Percentiles rank a stretch among this genome's conserved stretches.
These are phyloP conservation scores for Microctonus aethiopoides DNA, from an alignment of 2,888 invertebrate species.

Conservation along the genomic window DNA sequence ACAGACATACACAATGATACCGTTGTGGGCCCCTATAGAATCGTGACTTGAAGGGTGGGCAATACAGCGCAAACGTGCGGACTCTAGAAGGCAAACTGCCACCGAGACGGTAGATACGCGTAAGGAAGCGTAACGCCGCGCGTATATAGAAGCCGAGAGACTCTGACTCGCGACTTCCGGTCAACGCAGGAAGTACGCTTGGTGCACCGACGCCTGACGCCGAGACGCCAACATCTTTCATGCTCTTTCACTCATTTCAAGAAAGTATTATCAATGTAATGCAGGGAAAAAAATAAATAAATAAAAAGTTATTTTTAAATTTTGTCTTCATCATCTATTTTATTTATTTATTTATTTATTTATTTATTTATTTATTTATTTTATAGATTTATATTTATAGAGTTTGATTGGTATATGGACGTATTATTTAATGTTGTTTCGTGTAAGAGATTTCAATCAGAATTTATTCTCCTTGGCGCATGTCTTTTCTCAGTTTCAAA, in stretches of 20 bases:
- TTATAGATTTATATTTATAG: background rate
- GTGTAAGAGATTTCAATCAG: conserved; percentile 13
- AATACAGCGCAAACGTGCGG: conserved; percentile 27
- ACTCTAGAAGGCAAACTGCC: conserved; percentile 52
- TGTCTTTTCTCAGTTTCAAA: background rate
- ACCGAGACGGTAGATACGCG: conserved; percentile 50
- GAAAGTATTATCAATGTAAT: too few species aligned
- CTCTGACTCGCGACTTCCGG: conserved; percentile 68
- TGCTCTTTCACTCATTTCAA: too few species aligned
- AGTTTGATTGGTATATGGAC: background rate
- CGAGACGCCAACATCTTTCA: conserved; percentile 44
- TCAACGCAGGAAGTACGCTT: conserved; percentile 67
- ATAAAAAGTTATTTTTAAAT: conserved; percentile 26
- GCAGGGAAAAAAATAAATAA: too few species aligned
- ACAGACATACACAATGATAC: background rate
- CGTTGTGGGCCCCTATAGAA: background rate
- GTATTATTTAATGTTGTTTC: background rate
- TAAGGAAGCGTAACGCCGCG: conserved; percentile 65
- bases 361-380: conserved; percentile 1
- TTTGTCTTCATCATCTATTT: background rate
- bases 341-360: background rate
- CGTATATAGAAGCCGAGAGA: conserved; percentile 59
- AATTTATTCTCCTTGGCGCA: background rate
- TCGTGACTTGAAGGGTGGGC: conserved; percentile 24
- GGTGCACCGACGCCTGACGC: conserved; percentile 57